Evolutionary conservation across 2,113 vertebrate genomes (phyloP).

Genomic region (Nerophis ophidion): DNA sequence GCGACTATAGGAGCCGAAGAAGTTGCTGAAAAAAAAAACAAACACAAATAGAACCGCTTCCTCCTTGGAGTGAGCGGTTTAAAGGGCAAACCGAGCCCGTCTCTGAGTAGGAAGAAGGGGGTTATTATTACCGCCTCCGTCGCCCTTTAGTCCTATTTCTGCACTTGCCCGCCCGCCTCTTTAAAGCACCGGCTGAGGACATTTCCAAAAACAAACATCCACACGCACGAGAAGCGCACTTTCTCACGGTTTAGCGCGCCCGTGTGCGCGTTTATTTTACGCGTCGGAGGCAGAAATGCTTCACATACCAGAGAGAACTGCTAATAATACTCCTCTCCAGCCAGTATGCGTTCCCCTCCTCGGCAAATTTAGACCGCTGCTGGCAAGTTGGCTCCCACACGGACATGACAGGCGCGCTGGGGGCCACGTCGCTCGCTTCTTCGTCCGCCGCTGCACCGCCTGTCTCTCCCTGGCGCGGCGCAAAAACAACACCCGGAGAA

Average conservation of each 20-base stretch:
- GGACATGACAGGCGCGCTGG: slow-evolving; percentile 2
- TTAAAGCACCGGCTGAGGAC: slow-evolving; percentile 3
- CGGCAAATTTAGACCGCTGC: slow-evolving; percentile 59
- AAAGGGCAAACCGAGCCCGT: slow-evolving; percentile 56
- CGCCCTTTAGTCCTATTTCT: slow-evolving; percentile 33
- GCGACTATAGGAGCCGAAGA: neutral
- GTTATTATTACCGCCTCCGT: slow-evolving; percentile 55
- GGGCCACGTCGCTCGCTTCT: neutral
- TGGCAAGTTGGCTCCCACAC: slow-evolving; percentile 7
- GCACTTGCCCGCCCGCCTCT: slow-evolving; percentile 57
- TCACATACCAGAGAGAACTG: slow-evolving; percentile 73
- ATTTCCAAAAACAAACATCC: neutral
- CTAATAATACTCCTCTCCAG: slow-evolving; percentile 75
- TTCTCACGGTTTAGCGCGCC: slow-evolving; percentile 5
- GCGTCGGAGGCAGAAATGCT: slow-evolving; percentile 61
- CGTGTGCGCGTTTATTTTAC: slow-evolving; percentile 26
- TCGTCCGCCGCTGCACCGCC: no score
- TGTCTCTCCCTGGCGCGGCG: no score
- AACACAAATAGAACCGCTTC: slow-evolving; percentile 15
- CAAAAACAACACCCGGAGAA: no score
- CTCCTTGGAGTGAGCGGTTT: slow-evolving; percentile 39
- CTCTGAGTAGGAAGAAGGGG: slow-evolving; percentile 57
- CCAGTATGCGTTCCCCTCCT: slow-evolving; percentile 63
- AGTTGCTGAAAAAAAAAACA: slow-evolving; percentile 1
- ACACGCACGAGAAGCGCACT: slow-evolving; percentile 7